phyloP scores from a whole-genome alignment of 2,797 vertebrate species.

The Lemur catta region DNA sequence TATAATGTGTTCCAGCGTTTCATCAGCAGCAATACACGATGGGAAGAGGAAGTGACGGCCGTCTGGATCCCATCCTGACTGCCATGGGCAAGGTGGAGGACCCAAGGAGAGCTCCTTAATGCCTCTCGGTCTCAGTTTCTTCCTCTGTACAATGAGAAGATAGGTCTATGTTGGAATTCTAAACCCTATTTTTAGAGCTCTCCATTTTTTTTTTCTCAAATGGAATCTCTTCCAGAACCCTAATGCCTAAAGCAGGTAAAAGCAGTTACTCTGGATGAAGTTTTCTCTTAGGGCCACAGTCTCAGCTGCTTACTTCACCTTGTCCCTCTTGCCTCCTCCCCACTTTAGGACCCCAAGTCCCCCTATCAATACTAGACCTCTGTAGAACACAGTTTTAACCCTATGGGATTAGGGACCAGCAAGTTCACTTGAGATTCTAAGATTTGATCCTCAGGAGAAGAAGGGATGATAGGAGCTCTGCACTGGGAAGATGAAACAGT shows the following conservation, averaged over 20 bases:
- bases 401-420: neutral
- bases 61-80: neutral
- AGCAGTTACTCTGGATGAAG: neutral
- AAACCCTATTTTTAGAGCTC: neutral
- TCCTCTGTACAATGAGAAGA: neutral
- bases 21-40: neutral
- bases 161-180: neutral
- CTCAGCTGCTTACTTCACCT: neutral
- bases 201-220: neutral
- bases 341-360: too few species aligned
- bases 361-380: neutral
- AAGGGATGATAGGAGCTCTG: neutral
- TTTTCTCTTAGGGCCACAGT: neutral
- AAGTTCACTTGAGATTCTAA: neutral
- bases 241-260: neutral
- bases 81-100: neutral
- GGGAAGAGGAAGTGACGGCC: accelerated
- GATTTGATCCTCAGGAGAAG: neutral
- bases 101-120: neutral
- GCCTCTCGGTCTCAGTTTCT: neutral
- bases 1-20: neutral
- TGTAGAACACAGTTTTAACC: neutral
- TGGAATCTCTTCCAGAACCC: neutral
- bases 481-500: neutral
- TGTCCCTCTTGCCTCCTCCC: neutral